Percentiles rank a stretch among this genome's conserved stretches.
These are phyloP conservation scores for Porites rus DNA, from an alignment of 92 coral and sea anemone genomes.

Conservation along the genomic window DNA sequence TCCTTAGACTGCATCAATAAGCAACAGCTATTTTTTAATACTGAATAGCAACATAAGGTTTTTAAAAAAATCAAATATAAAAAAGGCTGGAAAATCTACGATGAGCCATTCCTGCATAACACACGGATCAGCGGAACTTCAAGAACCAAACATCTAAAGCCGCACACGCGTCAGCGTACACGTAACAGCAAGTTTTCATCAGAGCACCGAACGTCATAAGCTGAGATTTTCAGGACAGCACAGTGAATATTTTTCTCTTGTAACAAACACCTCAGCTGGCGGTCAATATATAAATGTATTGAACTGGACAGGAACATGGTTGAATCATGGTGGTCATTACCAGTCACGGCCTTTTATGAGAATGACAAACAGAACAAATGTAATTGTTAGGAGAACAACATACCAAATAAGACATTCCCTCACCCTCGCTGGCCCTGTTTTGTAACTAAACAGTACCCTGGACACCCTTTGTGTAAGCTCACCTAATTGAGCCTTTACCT, in stretches of 20 bases:
- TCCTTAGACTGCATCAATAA: slow-evolving; percentile 5
- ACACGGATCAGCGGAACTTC: slow-evolving; percentile 32
- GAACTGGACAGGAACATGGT: slow-evolving; percentile 33
- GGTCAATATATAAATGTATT: neutral
- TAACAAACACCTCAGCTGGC: slow-evolving; percentile 35
- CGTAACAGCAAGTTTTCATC: slow-evolving; percentile 9
- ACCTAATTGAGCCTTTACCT: neutral
- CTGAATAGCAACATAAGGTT: neutral
- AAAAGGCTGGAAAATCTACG: neutral
- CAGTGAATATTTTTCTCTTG: slow-evolving; percentile 36
- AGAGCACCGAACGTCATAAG: slow-evolving; percentile 33
- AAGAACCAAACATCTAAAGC: slow-evolving; percentile 36
- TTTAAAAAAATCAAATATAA: neutral
- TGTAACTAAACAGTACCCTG: no score
- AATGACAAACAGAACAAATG: slow-evolving; percentile 52
- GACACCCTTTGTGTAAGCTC: neutral
- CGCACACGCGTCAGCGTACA: slow-evolving; percentile 25
- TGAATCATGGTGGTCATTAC: slow-evolving; percentile 39
- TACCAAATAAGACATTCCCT: neutral
- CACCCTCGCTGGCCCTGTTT: no score
- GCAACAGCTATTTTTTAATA: neutral
- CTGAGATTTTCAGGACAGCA: slow-evolving; percentile 27
- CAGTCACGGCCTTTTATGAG: slow-evolving; percentile 47
- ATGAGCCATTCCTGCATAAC: slow-evolving; percentile 30
- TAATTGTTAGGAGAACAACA: neutral